These are phyloP conservation scores for Sminthopsis crassicaudata DNA, from an alignment of 2,113 vertebrate species.

Conservation along the genomic window DNA sequence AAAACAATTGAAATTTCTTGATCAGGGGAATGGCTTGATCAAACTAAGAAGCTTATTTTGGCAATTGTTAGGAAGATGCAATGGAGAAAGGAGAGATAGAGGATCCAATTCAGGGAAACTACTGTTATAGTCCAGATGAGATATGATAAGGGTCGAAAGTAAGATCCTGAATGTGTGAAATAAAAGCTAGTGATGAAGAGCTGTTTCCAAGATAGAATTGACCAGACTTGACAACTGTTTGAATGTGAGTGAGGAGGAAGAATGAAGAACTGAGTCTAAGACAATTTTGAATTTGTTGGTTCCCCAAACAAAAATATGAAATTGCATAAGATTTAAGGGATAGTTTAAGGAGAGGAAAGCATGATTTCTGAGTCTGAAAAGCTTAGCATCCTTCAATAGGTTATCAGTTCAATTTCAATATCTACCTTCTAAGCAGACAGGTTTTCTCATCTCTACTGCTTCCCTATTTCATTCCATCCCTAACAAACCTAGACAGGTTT, in stretches of 20 bases:
- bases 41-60: neutral
- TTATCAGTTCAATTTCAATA: neutral
- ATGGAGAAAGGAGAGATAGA: neutral
- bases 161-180: neutral
- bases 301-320: neutral
- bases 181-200: neutral
- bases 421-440: neutral
- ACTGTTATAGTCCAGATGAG: neutral
- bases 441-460: neutral
- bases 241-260: neutral
- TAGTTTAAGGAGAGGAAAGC: neutral
- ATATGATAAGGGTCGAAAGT: neutral
- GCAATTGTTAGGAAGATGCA: neutral
- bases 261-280: neutral
- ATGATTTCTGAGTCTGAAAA: neutral
- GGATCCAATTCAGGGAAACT: neutral
- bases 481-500: neutral
- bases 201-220: neutral
- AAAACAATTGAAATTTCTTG: neutral
- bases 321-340: neutral
- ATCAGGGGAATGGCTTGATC: neutral
- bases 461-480: neutral
- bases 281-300: neutral
- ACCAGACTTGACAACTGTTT: neutral
- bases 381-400: neutral